Evolutionary conservation across 2,113 vertebrate genomes (phyloP).

Genomic region (Labeo rohita): DNA sequence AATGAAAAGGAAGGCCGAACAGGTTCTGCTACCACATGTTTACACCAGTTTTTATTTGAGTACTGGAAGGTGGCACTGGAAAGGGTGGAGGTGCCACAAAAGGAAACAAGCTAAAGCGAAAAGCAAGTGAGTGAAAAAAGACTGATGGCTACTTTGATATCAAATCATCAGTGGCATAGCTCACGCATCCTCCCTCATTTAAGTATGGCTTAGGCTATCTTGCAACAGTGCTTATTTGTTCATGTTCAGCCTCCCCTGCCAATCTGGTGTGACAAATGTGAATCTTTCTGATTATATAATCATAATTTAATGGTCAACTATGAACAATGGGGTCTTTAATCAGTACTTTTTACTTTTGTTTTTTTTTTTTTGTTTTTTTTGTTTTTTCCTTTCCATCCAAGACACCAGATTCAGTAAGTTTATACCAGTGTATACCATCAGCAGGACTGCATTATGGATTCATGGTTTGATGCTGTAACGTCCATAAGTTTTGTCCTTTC

Average conservation of each 20-base stretch:
- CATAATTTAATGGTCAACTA: neutral
- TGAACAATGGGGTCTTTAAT: neutral
- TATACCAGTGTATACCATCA: conserved; percentile 12
- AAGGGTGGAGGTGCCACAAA: neutral
- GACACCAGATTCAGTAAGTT: conserved; percentile 17
- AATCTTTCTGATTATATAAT: conserved; percentile 5
- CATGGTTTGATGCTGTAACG: conserved; percentile 64
- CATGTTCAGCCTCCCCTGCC: neutral
- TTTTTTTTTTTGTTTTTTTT: neutral
- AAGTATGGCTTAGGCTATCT: conserved; percentile 36
- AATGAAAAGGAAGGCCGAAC: conserved; percentile 33
- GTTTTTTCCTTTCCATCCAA: neutral
- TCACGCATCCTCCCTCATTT: neutral
- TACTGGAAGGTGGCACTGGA: conserved; percentile 22
- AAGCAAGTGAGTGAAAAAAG: neutral
- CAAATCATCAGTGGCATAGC: conserved; percentile 12
- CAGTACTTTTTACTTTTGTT: conserved; percentile 16
- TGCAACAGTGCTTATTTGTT: conserved; percentile 31
- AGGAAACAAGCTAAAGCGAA: neutral
- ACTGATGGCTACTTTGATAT: neutral
- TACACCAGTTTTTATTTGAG: conserved; percentile 58
- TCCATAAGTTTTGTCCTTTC: conserved; percentile 54
- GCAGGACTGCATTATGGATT: conserved; percentile 62
- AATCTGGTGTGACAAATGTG: conserved; percentile 28
- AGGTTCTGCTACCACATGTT: conserved; percentile 55